Evolutionary conservation across 2,113 vertebrate species (phyloP).

Genomic region (Hymenochirus boettgeri): DNA sequence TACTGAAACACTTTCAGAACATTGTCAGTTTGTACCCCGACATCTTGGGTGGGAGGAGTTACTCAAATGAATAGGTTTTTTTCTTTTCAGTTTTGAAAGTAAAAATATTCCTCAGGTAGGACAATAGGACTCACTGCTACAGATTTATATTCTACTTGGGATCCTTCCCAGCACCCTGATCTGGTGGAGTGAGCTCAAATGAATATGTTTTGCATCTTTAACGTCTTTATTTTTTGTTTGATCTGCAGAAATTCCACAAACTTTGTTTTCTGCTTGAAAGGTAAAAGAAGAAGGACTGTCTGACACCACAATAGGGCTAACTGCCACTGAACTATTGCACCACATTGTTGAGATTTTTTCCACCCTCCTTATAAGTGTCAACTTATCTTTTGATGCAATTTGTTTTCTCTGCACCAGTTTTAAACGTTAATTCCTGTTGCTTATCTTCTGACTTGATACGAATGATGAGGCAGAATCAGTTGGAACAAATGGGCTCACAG

Average conservation of each 20-base stretch:
- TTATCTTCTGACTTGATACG: not conserved
- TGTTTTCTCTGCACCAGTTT: conserved; percentile 9
- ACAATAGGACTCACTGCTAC: conserved; percentile 84
- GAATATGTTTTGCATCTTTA: conserved; percentile 57
- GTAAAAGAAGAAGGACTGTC: conserved; percentile 64
- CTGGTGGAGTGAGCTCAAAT: conserved; percentile 61
- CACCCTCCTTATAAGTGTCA: too few relatives aligned
- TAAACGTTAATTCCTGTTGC: conserved; percentile 71
- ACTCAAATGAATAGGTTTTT: conserved; percentile 63
- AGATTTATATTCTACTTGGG: conserved; percentile 78
- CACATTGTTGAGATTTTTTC: too few relatives aligned
- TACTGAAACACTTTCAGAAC: conserved; percentile 76
- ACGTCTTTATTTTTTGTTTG: conserved; percentile 10
- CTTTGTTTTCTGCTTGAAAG: conserved; percentile 63
- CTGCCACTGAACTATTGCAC: conserved; percentile 75
- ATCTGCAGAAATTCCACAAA: not conserved
- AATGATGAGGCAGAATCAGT: too few relatives aligned
- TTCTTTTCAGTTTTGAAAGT: conserved; percentile 65
- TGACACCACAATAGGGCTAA: conserved; percentile 76
- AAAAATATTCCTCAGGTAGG: conserved; percentile 68
- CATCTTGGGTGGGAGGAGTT: conserved; percentile 65
- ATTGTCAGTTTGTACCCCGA: conserved; percentile 79
- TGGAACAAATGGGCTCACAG: too few relatives aligned
- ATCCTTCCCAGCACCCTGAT: conserved; percentile 76
- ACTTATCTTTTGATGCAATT: too few relatives aligned